Base-by-base conservation (phyloP, 1,140 invertebrate species). In the Pachypsylla venusta region DNA sequence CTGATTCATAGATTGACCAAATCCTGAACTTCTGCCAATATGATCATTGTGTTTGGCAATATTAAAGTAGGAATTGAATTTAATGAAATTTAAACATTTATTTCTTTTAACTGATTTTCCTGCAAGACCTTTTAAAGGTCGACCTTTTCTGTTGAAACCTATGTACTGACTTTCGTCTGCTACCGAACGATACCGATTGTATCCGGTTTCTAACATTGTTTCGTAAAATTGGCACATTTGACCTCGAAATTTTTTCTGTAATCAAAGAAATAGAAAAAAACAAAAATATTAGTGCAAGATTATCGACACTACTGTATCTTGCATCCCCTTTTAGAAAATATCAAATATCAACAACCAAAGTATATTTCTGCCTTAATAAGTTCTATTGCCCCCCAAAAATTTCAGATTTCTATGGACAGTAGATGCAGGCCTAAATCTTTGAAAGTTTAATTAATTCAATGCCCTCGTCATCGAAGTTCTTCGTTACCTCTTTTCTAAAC, bases 201-300 rank as follows among this genome's bases (percentile, higher is more conserved):
- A 79, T 14, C 73, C 74, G 59, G 70, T 71, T 65, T 75, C 73
- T 5, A 63, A 35, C 67, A 68, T 67, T 27, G 70, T 69, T 67
- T 79, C 77, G 66, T 72, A 72, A 65, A 79, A 78, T 65, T 74
- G 71, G 66, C 76, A 79, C 66, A 69, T 73, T 12, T 70, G 67
- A 57, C 72, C 70, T 62, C 71, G 71, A 30, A 70, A 66, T 54
- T 71, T 73, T 63, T 73, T 65, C 67, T 68, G 61, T 22, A 62
- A 62, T 39, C 62, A 58, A 28, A 25, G 16, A 10, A 58, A 54
- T 24, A 40, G n/a, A 20, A 10, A 22, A 13, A 12, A 10, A 39
- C 10, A 39, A 12, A n/a, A n/a, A 12, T 10, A 10, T 39, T 10
- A 39, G n/a, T 12, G 22, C 22, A 20, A 19, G 7, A 12, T 4